Percentiles rank a stretch among this genome's conserved stretches.
Conservation (phyloP, 2,113 vertebrate species). For the Trogon melanurus region DNA sequence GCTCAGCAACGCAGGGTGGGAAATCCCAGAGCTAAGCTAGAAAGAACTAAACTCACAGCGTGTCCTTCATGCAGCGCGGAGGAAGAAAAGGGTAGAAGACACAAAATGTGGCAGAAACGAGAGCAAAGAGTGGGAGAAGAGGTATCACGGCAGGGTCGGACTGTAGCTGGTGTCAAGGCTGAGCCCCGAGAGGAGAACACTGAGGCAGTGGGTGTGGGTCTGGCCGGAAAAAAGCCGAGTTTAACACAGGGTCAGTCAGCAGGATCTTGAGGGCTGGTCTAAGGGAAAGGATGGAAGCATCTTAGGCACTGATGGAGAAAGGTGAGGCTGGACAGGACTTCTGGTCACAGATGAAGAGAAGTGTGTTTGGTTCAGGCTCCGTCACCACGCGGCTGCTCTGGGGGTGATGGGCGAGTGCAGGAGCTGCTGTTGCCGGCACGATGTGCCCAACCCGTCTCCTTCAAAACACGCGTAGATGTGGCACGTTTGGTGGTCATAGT, state of each 20-base stretch:
- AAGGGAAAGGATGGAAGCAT: neutral
- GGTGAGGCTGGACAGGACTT: neutral
- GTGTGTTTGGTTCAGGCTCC: fast-evolving
- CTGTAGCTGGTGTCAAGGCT: fast-evolving
- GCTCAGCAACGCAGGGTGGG: neutral
- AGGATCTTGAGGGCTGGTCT: neutral
- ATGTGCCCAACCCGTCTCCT: fast-evolving
- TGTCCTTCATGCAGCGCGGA: neutral
- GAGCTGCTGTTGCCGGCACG: fast-evolving
- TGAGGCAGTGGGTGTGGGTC: neutral
- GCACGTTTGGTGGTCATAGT: too few relatives aligned
- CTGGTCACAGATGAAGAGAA: too few relatives aligned
- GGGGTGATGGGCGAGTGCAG: neutral
- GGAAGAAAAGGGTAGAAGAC: neutral
- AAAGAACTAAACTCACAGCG: neutral
- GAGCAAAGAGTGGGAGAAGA: neutral
- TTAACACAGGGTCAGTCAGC: fast-evolving
- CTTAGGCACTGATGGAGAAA: fast-evolving
- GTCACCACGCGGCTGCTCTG: fast-evolving
- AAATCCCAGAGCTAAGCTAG: neutral
- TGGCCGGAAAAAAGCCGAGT: neutral
- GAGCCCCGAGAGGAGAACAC: neutral
- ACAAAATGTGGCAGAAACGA: neutral
- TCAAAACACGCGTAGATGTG: too few relatives aligned
- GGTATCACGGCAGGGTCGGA: neutral